phyloP scores from a whole-genome alignment of 2,888 invertebrate species.

The Ecliptopera silaceata region DNA sequence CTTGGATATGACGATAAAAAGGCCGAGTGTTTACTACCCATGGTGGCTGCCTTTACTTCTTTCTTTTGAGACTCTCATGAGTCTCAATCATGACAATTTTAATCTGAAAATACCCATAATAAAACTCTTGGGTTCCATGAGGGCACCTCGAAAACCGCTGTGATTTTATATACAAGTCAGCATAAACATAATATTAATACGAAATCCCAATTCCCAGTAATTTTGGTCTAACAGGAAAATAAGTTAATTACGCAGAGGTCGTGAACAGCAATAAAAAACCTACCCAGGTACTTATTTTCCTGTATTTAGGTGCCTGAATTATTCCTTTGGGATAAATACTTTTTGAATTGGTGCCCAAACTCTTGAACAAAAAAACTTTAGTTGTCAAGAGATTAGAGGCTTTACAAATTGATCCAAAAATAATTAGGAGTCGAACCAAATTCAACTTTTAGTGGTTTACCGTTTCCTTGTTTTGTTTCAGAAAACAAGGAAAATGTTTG shows the following conservation, averaged over 20 bases:
- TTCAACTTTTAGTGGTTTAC: too few relatives aligned
- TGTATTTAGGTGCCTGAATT: neutral
- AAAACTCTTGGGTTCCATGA: too few relatives aligned
- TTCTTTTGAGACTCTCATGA: too few relatives aligned
- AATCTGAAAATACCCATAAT: too few relatives aligned
- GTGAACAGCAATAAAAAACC: constrained; percentile 3
- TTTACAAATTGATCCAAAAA: too few relatives aligned
- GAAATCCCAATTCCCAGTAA: constrained; percentile 25
- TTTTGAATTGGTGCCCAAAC: neutral
- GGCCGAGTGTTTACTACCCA: too few relatives aligned
- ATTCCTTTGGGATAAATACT: neutral
- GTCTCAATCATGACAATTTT: too few relatives aligned
- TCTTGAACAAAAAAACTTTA: constrained; percentile 1
- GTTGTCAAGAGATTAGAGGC: neutral
- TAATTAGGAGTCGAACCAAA: too few relatives aligned
- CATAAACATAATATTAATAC: neutral
- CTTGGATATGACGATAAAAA: too few relatives aligned
- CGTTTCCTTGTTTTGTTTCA: neutral
- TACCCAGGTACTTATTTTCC: neutral
- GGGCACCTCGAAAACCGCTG: neutral
- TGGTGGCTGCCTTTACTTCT: too few relatives aligned
- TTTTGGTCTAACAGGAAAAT: constrained; percentile 27
- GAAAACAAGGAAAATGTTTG: neutral
- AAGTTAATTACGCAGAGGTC: constrained; percentile 14
- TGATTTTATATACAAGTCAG: neutral